Percentiles rank a stretch among this genome's conserved stretches.
These are phyloP conservation scores for Taeniopygia guttata DNA, from an alignment of 2,797 vertebrate species.

Conservation along the genomic window DNA sequence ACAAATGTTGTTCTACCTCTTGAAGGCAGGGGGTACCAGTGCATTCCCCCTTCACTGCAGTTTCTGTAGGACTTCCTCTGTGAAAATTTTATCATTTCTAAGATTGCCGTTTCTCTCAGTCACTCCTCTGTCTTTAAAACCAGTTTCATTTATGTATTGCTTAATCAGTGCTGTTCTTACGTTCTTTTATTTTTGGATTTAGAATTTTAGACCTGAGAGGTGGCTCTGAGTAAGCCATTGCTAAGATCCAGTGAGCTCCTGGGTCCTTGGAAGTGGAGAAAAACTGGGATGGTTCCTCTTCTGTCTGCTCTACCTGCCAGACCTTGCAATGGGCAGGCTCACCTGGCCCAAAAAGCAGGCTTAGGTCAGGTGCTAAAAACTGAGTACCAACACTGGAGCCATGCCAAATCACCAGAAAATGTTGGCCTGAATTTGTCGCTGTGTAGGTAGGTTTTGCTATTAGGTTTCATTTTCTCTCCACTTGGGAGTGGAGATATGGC, in stretches of 20 bases:
- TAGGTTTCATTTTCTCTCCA: neutral
- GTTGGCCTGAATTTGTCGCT: neutral
- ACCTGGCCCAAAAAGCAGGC: neutral
- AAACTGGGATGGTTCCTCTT: neutral
- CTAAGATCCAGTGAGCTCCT: neutral
- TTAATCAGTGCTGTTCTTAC: neutral
- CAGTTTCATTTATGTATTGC: neutral
- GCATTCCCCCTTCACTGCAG: neutral
- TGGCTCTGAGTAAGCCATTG: neutral
- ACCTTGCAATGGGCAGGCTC: neutral
- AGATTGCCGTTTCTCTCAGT: neutral
- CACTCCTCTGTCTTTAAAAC: neutral
- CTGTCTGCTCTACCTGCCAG: neutral
- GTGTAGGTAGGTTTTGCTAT: rapidly evolving
- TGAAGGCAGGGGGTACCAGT: neutral
- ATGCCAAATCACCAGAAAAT: neutral
- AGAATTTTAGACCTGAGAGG: neutral
- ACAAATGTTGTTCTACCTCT: neutral
- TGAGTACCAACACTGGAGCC: neutral
- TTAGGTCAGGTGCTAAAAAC: neutral
- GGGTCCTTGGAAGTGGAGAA: neutral
- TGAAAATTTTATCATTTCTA: neutral
- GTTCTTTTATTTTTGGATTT: neutral
- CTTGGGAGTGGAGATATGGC: neutral
- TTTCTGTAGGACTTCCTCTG: neutral